Base-by-base conservation (phyloP, 2,113 vertebrate species). In the Sakesphorus luctuosus region DNA sequence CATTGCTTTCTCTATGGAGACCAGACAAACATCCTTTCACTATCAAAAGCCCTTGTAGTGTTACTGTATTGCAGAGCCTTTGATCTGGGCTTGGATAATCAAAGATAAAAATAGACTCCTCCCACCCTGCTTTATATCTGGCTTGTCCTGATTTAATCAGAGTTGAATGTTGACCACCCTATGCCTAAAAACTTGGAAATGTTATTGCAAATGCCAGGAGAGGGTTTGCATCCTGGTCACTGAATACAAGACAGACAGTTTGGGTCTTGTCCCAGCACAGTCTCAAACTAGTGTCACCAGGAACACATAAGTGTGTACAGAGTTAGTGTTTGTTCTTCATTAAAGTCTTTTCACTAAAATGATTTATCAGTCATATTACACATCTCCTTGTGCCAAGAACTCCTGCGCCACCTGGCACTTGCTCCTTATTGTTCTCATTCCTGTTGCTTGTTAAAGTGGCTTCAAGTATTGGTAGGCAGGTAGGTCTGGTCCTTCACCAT, bases 11-110 rank as follows among this genome's bases (percentile, higher is more conserved):
- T 92, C 95, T 81, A 86, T 96, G 94, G 97, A 84, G 93, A 97
- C 95, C 1, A 1, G 63, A 94, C 89, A 93, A 92, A 96, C 93
- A 94, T 97, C 90, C 96, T 96, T 96, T 89, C 83, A 63, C 90
- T 95, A 87, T 94, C 96, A 95, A 91, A 85, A 94, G 79, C 93
- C 59, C 69, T 94, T 83, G 72, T 53, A 95, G 74, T 77, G 94
- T 93, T 82, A 85, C 95, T 94, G 68, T 65, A 77, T 35, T 76
- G 83, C 61, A 72, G 73, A 83, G 89, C 61, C 97, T 96, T 97
- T 97, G 95, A 97, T 97, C 94, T 93, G 61, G 52, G 86, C 88
- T 96, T 90, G 94, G 94, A 90, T 92, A 96, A 86, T 93, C 93
- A 92, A 59, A 96, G 93, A 96, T 78, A 95, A 93, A 92, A 91